Evolutionary conservation across 1,140 invertebrate genomes (phyloP), one percentile per base, ranked within the genome.

Genomic region (Spodoptera litura): DNA sequence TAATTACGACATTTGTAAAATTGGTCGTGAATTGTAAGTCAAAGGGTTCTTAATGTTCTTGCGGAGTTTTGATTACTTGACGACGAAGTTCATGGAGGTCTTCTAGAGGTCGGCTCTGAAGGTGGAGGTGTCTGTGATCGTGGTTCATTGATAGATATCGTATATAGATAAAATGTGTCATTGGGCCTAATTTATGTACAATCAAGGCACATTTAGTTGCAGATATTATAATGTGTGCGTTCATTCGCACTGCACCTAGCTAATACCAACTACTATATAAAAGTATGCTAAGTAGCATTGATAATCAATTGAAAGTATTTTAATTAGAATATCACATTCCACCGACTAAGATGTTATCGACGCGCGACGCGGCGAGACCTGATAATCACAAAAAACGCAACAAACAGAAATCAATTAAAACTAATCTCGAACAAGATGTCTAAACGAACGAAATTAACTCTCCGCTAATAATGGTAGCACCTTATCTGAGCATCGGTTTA

Each of bases 401-500:
- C 73, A 75, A 75, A 75, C 73, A 75, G 25, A 70, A 75, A 75
- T 75, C 73, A 75, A 75, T 75, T 75, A 75, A 73, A 74, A n/a
- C 58, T 51, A 53, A 62, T 64, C 73, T 59, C 49, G 15, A 75
- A 20, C 20, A 38, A 62, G 74, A 53, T 77, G 62, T 68, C 74
- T 68, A 77, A 77, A 77, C 74, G 74, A 61, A 51, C 52, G 74
- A 77, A 77, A 77, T 77, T 77, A 77, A 77, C 74, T 77, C 61
- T 56, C 61, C 31, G 62, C 74, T 62, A 77, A 77, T 77, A 77
- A 77, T 72, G 31, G 62, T 81, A 83, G 79, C 78, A 73, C 35
- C 74, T 83, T 84, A 86, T 86, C 84, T 80, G 84, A 82, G 70
- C 85, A 85, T 83, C 83, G 73, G 70, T 79, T 82, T 87, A 87